Conservation (phyloP, 2,888 invertebrate species). For the Baccha elongata region DNA sequence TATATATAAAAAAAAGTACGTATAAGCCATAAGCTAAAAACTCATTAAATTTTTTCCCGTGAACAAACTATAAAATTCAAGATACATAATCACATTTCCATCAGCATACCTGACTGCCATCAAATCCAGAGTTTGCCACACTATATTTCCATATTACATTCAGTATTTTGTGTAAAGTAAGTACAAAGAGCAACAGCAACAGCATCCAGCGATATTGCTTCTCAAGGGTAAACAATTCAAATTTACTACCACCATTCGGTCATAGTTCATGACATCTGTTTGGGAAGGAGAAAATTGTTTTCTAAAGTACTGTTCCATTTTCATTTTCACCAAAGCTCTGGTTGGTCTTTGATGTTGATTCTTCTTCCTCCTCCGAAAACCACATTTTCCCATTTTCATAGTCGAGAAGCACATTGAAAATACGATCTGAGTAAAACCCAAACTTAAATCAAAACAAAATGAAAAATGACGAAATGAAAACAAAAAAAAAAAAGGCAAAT, state of each 20-base stretch:
- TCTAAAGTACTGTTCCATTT: conserved; percentile 61
- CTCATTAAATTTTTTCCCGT: too few species aligned
- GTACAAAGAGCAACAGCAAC: not conserved
- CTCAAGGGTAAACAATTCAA: conserved; percentile 69
- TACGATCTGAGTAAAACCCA: conserved; percentile 36
- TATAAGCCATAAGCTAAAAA: conserved; percentile 21
- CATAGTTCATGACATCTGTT: conserved; percentile 72
- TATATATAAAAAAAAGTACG: not conserved
- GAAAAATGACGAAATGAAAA: conserved; percentile 26
- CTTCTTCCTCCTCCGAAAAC: conserved; percentile 12
- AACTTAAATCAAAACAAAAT: conserved; percentile 38
- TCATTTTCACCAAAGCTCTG: conserved; percentile 8
- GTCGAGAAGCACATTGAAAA: conserved; percentile 50
- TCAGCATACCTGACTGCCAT: conserved; percentile 69
- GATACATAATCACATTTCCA: conserved; percentile 60
- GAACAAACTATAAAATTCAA: conserved; percentile 37
- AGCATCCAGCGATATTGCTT: conserved; percentile 21
- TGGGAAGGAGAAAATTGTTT: conserved; percentile 57
- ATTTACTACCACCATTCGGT: conserved; percentile 70
- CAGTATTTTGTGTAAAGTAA: too few species aligned
- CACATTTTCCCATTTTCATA: conserved; percentile 55
- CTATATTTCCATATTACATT: too few species aligned
- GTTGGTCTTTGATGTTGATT: conserved; percentile 33
- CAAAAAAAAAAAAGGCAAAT: not conserved
- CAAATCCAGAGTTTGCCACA: conserved; percentile 44